Evolutionary conservation across 2,113 vertebrate genomes (phyloP).

Genomic region (Callospermophilus lateralis): DNA sequence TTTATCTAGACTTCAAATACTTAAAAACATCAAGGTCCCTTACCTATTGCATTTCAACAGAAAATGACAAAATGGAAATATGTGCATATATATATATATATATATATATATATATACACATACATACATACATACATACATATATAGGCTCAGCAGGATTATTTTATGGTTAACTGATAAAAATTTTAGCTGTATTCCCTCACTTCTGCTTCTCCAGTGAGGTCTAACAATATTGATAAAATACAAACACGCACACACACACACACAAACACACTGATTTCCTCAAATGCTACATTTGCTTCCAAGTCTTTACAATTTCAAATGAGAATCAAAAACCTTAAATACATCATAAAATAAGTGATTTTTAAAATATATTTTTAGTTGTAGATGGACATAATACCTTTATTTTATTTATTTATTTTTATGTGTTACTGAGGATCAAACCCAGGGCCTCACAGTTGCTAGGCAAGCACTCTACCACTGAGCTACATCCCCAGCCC

Average conservation of each 20-base stretch:
- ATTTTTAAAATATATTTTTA: background rate
- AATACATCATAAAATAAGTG: background rate
- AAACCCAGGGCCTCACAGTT: no score
- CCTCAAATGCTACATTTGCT: background rate
- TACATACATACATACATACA: background rate
- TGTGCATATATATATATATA: background rate
- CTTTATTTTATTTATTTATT: no score
- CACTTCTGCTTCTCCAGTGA: background rate
- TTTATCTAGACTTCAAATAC: background rate
- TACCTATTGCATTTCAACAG: background rate
- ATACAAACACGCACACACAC: background rate
- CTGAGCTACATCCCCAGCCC: no score
- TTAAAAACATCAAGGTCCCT: background rate
- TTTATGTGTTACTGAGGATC: no score
- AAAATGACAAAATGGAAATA: background rate
- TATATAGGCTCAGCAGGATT: background rate
- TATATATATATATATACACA: no score
- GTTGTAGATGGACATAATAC: no score
- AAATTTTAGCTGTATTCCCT: background rate
- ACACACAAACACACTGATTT: background rate
- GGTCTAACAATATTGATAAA: background rate
- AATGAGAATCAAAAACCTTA: background rate
- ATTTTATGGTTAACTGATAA: background rate
- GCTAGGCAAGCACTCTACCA: no score
- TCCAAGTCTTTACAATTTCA: background rate